Evolutionary conservation across 1,140 invertebrate species (phyloP).

Genomic region (Habropoda laboriosa): DNA sequence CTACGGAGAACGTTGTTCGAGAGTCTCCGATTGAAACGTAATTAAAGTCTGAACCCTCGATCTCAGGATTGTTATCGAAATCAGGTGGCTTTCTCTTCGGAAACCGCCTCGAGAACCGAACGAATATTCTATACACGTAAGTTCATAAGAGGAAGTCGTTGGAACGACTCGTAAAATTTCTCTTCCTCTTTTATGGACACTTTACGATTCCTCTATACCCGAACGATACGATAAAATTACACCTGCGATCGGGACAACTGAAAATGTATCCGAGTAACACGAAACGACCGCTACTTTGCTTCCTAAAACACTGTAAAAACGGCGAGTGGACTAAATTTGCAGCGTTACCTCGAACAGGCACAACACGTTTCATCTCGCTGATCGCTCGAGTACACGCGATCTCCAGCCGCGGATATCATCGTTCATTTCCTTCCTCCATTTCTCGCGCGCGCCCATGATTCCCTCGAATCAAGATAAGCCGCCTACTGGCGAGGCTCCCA

Average conservation of each 20-base stretch:
- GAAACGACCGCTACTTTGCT: not conserved
- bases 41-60: no score
- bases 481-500: not conserved
- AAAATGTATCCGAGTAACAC: not conserved
- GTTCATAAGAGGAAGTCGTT: no score
- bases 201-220: no score
- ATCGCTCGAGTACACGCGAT: constrained; percentile 31
- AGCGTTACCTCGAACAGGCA: not conserved
- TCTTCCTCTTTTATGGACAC: no score
- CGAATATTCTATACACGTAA: no score
- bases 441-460: not conserved
- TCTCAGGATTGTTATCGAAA: no score
- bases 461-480: not conserved
- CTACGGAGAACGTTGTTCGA: not conserved
- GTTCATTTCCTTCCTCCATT: not conserved
- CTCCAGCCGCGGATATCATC: not conserved
- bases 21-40: no score
- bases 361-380: constrained; percentile 33
- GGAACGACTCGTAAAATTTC: no score
- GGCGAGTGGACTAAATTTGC: not conserved
- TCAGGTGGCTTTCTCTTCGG: no score
- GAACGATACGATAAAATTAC: no score
- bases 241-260: not conserved
- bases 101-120: no score
- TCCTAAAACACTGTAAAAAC: not conserved